Conservation (phyloP, 2,113 vertebrate genomes). For the Ursus arctos region DNA sequence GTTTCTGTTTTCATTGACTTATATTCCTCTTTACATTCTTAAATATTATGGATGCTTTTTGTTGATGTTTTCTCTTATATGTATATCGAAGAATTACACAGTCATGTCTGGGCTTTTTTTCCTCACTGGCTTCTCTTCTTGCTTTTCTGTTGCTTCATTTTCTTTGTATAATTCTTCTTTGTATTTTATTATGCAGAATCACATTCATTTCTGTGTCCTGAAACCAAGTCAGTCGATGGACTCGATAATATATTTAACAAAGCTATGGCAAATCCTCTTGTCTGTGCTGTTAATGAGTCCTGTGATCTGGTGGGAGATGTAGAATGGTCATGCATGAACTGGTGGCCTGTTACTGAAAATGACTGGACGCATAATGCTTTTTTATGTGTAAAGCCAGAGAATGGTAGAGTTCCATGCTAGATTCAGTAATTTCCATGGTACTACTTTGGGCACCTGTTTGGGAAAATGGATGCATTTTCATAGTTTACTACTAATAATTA, state of each 20-base stretch:
- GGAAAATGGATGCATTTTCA: constrained; percentile 22
- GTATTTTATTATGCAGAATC: constrained; percentile 27
- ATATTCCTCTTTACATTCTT: not conserved
- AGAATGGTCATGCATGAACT: not conserved
- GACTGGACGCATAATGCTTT: not conserved
- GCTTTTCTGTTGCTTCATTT: constrained; percentile 44
- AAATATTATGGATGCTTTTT: not conserved
- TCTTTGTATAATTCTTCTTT: constrained; percentile 48
- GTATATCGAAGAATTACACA: not conserved
- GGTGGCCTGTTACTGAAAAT: not conserved
- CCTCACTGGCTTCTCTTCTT: not conserved
- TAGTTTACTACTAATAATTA: not conserved
- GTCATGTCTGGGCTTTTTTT: not conserved
- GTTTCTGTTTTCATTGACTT: constrained; percentile 9
- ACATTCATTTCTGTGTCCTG: constrained; percentile 36
- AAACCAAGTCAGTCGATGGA: constrained; percentile 28
- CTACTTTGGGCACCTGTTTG: not conserved
- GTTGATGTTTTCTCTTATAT: constrained; percentile 17
- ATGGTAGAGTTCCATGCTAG: not conserved
- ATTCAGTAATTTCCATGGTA: not conserved
- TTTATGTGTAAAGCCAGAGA: not conserved
- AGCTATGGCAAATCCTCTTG: not conserved
- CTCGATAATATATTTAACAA: constrained; percentile 53
- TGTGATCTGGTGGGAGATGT: not conserved
- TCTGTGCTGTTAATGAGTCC: not conserved